Evolutionary conservation across 2,797 vertebrate genomes (phyloP), one percentile per base, ranked within the genome.

Genomic region (Parambassis ranga): DNA sequence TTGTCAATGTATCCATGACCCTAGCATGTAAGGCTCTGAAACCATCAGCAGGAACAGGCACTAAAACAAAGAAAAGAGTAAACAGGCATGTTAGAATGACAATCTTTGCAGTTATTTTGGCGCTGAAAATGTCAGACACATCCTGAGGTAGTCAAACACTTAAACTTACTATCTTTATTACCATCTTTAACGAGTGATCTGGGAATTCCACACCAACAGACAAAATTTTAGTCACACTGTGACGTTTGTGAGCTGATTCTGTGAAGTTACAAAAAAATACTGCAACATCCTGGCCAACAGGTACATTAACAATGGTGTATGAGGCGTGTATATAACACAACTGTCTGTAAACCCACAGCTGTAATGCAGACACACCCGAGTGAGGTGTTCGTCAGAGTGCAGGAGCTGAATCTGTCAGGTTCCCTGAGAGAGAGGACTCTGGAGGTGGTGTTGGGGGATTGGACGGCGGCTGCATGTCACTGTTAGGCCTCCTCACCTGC

Each of bases 371-470:
- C n/a, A n/a, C n/a, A n/a, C n/a, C n/a, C n/a, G 4, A n/a, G 38
- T 11, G 2, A 19, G 48, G 32, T 14, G n/a, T 15, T 43, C 20
- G 55, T 87, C 79, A 86, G 57, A 85, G 79, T 10, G 65, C 56
- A n/a, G 49, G 41, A 18, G 19, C 36, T 14, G 60, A 65, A 11
- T 72, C 69, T 35, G 41, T 53, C 8, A 60, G 69, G 20, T 37
- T 59, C 57, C 73, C 78, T 63, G 70, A 68, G 8, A 52, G 14
- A 43, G 77, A 70, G 33, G 56, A 81, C 65, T 87, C 74, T 27
- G 85, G 80, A 60, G 92, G 91, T 1, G 93, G 92, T 1, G 91
- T 90, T 0, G 92, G 92, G 1, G 91, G 89, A 20, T 91, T 87
- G 15, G 90, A 91, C 0, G 90, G 91, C 0, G 91, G 90, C 61